Percentiles rank a stretch among this genome's conserved stretches.
These are phyloP conservation scores for Hydropotes inermis DNA, from an alignment of 2,113 vertebrate genomes.

Conservation along the genomic window DNA sequence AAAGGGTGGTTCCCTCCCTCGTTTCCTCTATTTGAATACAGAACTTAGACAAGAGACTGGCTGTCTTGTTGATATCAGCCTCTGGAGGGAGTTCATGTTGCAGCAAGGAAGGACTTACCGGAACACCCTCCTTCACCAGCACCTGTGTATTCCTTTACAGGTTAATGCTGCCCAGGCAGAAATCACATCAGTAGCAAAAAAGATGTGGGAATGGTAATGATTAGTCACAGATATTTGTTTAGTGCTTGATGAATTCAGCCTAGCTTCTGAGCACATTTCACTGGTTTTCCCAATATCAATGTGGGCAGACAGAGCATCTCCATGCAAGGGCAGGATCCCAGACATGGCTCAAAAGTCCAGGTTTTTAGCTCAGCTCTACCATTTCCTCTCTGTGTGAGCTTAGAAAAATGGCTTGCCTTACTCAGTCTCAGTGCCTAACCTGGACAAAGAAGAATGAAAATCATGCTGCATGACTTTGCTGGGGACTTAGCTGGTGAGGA, in stretches of 20 bases:
- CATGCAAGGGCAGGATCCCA: fast-evolving
- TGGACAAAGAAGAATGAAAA: not conserved
- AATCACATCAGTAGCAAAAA: not conserved
- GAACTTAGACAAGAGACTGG: not conserved
- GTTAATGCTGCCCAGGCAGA: not conserved
- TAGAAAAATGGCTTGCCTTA: not conserved
- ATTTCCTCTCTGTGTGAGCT: not conserved
- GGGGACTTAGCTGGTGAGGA: not conserved
- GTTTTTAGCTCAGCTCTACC: not conserved
- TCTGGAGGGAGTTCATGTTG: not conserved
- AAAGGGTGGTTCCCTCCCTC: not conserved
- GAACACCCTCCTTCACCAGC: not conserved
- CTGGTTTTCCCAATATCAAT: not conserved
- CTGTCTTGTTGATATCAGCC: not conserved
- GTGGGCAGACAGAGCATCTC: not conserved
- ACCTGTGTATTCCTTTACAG: not conserved
- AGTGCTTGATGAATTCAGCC: not conserved
- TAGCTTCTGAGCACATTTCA: not conserved
- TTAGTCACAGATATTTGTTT: not conserved
- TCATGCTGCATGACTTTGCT: not conserved
- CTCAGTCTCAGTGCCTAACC: not conserved
- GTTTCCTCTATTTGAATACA: not conserved
- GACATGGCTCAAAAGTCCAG: not conserved
- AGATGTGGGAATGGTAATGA: not conserved
- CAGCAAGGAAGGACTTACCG: not conserved